These are phyloP conservation scores for Tethea ocularis DNA, from an alignment of 2,888 invertebrate species.

Conservation along the genomic window DNA sequence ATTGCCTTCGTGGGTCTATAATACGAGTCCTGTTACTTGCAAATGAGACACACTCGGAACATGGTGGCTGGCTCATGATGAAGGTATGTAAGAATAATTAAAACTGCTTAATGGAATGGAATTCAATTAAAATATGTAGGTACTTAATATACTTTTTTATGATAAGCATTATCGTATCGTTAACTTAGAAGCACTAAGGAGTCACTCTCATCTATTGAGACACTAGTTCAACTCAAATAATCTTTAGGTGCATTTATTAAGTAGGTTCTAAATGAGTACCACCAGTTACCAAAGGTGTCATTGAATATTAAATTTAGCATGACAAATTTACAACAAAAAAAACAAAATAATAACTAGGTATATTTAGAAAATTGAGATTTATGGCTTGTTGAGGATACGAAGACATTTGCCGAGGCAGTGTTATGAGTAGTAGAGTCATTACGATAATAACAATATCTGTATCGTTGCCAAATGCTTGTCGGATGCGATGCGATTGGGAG, in stretches of 20 bases:
- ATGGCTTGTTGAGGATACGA: constrained; percentile 65
- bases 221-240: no score
- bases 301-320: constrained; percentile 48
- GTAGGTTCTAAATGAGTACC: no score
- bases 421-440: constrained; percentile 76
- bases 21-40: constrained; percentile 82
- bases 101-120: constrained; percentile 53
- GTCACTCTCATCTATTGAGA: no score
- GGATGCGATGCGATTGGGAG: constrained; percentile 49
- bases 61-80: constrained; percentile 74
- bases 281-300: constrained; percentile 47
- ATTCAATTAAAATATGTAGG: constrained; percentile 36
- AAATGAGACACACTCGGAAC: constrained; percentile 79
- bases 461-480: constrained; percentile 71
- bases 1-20: constrained; percentile 81
- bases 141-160: constrained; percentile 18
- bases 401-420: constrained; percentile 66
- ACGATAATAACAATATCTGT: constrained; percentile 76
- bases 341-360: no score
- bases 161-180: constrained; percentile 22
- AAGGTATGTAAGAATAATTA: constrained; percentile 72
- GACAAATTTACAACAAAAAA: constrained; percentile 69
- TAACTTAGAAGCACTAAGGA: no score
- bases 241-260: no score
- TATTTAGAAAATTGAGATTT: no score